phyloP scores from a whole-genome alignment of 2,888 invertebrate genomes.

The Drosophila imparisetae region DNA sequence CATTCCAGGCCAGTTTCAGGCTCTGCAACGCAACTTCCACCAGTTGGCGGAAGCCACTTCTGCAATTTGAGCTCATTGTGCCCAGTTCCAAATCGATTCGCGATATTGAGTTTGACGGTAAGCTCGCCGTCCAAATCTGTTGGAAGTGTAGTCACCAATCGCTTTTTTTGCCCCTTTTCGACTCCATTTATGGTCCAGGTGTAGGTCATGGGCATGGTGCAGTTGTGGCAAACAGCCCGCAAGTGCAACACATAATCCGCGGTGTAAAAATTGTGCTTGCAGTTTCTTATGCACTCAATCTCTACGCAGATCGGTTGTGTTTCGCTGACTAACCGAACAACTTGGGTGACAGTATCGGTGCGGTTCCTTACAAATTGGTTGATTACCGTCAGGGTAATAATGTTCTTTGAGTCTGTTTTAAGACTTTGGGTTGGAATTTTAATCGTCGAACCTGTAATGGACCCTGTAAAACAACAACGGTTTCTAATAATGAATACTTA shows the following conservation, averaged over 20 bases:
- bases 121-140: not conserved
- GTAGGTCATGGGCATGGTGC: constrained; percentile 10
- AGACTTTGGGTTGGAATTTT: constrained; percentile 10
- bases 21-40: not conserved
- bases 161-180: not conserved
- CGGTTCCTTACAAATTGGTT: constrained; percentile 8
- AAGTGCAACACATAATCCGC: constrained; percentile 21
- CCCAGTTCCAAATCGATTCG: not conserved
- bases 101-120: constrained; percentile 2
- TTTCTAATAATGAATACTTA: constrained; percentile 8
- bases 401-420: not conserved
- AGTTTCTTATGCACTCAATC: constrained; percentile 44
- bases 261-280: not conserved
- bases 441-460: constrained; percentile 11
- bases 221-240: constrained; percentile 17
- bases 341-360: not conserved
- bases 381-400: constrained; percentile 17
- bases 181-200: constrained; percentile 25
- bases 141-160: constrained; percentile 11
- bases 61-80: constrained; percentile 6
- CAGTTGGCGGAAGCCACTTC: not conserved
- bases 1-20: constrained; percentile 22
- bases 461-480: not conserved
- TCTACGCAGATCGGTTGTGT: not conserved
- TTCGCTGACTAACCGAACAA: not conserved